Percentiles rank a stretch among this genome's conserved stretches.
Evolutionary conservation across 2,113 vertebrate species (phyloP).

Genomic region (Leucoraja erinaceus): DNA sequence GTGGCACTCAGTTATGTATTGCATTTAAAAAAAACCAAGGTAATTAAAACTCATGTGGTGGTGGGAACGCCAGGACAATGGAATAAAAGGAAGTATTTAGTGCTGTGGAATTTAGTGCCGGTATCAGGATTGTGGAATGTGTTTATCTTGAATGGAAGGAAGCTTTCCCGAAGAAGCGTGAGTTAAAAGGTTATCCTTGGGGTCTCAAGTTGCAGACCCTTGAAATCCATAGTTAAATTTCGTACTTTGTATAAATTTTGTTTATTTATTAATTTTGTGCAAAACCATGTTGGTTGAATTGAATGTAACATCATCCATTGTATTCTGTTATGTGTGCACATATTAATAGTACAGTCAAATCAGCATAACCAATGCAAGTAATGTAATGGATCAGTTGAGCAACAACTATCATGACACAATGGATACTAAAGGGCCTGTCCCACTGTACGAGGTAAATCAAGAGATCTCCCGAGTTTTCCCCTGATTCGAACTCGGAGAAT

Average conservation of each 20-base stretch:
- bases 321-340: too few species aligned
- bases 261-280: background rate
- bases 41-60: background rate
- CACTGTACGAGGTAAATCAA: too few species aligned
- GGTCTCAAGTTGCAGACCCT: background rate
- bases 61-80: slow-evolving; percentile 12
- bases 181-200: background rate
- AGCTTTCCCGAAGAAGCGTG: background rate
- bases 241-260: background rate
- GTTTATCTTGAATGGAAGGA: background rate
- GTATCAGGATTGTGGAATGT: background rate
- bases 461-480: too few species aligned
- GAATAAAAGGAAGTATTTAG: slow-evolving; percentile 14
- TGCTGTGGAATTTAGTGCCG: background rate
- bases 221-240: background rate
- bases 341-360: background rate
- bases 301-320: too few species aligned
- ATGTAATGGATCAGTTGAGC: background rate
- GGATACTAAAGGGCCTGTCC: background rate
- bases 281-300: background rate
- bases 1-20: background rate
- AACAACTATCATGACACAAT: background rate
- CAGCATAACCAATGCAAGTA: background rate
- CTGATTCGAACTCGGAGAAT: too few species aligned
- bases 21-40: background rate